Conservation (phyloP, 2,888 invertebrate species). For the Lagria hirta region DNA sequence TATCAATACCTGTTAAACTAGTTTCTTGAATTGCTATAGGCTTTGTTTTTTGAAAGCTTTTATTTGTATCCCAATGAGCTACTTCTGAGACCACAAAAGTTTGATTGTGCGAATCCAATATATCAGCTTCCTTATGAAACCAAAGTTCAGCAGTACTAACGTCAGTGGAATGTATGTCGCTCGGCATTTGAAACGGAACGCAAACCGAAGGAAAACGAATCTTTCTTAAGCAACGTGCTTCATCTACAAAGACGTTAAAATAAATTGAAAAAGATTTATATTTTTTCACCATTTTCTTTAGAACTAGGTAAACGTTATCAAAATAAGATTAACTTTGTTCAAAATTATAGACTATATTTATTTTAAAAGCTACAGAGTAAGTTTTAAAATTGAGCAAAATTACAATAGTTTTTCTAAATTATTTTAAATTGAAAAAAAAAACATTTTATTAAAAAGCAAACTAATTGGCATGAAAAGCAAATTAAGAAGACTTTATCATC, state of each 20-base stretch:
- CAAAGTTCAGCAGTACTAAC: constrained; percentile 78
- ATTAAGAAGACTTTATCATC: constrained; percentile 13
- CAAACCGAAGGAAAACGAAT: constrained; percentile 68
- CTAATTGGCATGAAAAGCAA: constrained; percentile 6
- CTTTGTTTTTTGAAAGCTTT: constrained; percentile 75
- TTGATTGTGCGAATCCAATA: constrained; percentile 67
- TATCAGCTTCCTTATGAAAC: constrained; percentile 73
- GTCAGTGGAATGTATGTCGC: constrained; percentile 72
- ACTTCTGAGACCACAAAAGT: constrained; percentile 79
- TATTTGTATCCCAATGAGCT: constrained; percentile 70
- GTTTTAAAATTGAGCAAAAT: too few species aligned
- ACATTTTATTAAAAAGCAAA: too few species aligned
- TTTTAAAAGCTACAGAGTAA: too few species aligned
- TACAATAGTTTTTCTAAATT: too few species aligned
- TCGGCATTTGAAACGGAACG: constrained; percentile 75
- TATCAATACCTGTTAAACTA: constrained; percentile 61
- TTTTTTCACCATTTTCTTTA: too few species aligned
- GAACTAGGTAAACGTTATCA: too few species aligned
- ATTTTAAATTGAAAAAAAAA: too few species aligned
- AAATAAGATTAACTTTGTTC: too few species aligned
- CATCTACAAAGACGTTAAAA: constrained; percentile 49
- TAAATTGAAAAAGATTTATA: too few species aligned
- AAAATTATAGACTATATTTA: too few species aligned
- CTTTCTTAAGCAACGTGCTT: constrained; percentile 55
- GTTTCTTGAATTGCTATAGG: constrained; percentile 78